Conservation (phyloP, 2,888 invertebrate genomes). For the Sympetrum striolatum region DNA sequence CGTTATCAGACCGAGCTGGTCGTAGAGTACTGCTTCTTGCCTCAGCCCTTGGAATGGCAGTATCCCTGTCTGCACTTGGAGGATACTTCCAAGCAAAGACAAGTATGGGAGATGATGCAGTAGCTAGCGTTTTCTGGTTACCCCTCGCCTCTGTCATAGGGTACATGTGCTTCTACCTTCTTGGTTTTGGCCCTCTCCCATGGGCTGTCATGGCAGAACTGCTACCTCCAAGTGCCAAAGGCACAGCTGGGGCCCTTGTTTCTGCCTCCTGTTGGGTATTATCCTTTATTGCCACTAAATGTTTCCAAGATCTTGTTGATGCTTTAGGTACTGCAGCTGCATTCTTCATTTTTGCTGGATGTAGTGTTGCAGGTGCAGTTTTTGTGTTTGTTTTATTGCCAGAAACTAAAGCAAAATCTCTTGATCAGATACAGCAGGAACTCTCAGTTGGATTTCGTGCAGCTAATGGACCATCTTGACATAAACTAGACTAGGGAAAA, state of each 20-base stretch:
- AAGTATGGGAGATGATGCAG: conserved; percentile 50
- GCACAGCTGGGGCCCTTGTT: conserved; percentile 9
- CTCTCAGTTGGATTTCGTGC: conserved; percentile 1
- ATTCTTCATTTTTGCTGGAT: conserved; percentile 76
- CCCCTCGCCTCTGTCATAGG: conserved; percentile 70
- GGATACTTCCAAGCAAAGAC: conserved; percentile 69
- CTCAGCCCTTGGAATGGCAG: conserved; percentile 75
- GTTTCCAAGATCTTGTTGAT: conserved; percentile 24
- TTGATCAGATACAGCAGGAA: background rate
- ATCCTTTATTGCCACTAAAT: conserved; percentile 19
- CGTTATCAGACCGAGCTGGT: conserved; percentile 81
- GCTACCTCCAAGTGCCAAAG: conserved; percentile 55
- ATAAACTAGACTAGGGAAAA: too few species aligned
- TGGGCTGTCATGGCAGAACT: conserved; percentile 63
- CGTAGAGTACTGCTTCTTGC: conserved; percentile 78
- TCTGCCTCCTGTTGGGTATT: background rate
- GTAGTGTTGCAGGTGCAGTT: conserved; percentile 69
- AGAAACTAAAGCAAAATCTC: conserved; percentile 52
- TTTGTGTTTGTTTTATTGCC: conserved; percentile 74
- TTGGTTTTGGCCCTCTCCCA: conserved; percentile 61
- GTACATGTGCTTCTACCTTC: conserved; percentile 63
- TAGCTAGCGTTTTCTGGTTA: conserved; percentile 60
- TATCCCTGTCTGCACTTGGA: conserved; percentile 74
- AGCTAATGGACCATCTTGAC: too few species aligned
- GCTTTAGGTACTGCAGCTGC: conserved; percentile 62